Percentiles rank a stretch among this genome's conserved stretches.
phyloP scores from a whole-genome alignment of 2,797 vertebrate species.

The Carduelis carduelis region DNA sequence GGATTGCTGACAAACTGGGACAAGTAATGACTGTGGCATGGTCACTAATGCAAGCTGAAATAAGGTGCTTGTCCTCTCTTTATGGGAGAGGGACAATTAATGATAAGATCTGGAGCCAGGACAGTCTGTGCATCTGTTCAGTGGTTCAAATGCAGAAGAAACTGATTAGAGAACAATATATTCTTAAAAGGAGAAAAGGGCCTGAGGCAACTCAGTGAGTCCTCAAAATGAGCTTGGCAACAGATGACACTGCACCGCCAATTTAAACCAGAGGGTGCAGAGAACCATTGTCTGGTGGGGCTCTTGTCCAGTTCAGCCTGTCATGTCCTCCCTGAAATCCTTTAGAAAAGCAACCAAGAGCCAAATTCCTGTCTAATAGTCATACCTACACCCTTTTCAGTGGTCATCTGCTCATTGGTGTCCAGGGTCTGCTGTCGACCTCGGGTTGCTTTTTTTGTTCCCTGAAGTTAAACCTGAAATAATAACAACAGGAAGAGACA shows the following conservation, averaged over 20 bases:
- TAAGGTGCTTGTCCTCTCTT: constrained; percentile 38
- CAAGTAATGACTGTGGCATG: not conserved
- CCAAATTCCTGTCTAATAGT: not conserved
- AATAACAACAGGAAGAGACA: not conserved
- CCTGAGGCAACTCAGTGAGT: not conserved
- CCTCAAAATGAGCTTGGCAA: not conserved
- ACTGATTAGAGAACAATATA: constrained; percentile 21
- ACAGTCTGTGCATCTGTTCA: constrained; percentile 37
- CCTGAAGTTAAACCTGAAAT: not conserved
- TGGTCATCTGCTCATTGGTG: not conserved
- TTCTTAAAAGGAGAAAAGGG: constrained; percentile 14
- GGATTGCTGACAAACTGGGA: constrained; percentile 46
- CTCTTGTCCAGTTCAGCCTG: not conserved
- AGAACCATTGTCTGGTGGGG: not conserved
- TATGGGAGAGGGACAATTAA: constrained; percentile 32
- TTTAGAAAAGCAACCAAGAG: not conserved
- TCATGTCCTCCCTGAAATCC: not conserved
- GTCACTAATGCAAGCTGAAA: constrained; percentile 40
- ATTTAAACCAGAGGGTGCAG: not conserved
- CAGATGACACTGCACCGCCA: not conserved
- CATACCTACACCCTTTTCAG: not conserved
- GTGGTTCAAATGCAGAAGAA: constrained; percentile 23
- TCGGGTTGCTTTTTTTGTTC: not conserved
- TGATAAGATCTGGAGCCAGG: constrained; percentile 64
- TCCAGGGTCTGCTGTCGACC: not conserved